Conservation (phyloP, 2,113 vertebrate species). For the Fukomys damarensis region DNA sequence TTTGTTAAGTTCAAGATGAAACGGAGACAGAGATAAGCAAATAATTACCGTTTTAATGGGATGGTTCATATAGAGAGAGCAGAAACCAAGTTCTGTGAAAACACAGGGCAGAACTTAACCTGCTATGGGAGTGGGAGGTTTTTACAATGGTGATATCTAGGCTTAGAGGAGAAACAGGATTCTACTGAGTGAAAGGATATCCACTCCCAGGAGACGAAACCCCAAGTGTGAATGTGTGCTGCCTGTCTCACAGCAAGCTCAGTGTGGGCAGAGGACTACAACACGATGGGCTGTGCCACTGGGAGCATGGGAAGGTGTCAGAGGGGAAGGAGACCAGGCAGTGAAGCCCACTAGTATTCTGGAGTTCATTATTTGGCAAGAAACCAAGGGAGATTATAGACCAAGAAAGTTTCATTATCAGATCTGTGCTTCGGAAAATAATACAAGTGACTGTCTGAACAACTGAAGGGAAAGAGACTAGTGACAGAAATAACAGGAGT, state of each 20-base stretch:
- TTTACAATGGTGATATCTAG: not conserved
- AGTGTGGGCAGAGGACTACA: not conserved
- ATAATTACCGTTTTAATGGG: not conserved
- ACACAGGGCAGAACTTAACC: not conserved
- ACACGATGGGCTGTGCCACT: not conserved
- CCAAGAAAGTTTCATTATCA: not conserved
- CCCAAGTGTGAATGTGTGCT: not conserved
- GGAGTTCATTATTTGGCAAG: not conserved
- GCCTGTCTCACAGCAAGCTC: not conserved
- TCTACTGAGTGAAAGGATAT: not conserved
- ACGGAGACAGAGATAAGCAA: not conserved
- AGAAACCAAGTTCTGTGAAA: not conserved
- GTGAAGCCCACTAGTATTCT: not conserved
- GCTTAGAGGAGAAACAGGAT: not conserved
- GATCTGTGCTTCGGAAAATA: conserved; percentile 6
- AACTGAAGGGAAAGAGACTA: not conserved
- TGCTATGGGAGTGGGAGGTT: not conserved
- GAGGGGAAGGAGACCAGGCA: not conserved
- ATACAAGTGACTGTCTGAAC: not conserved
- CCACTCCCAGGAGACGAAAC: not conserved
- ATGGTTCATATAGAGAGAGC: not conserved
- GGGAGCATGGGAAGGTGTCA: not conserved
- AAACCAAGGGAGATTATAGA: not conserved
- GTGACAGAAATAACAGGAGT: not conserved
- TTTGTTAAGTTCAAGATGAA: not conserved